A percentile compares a stretch with the other conserved stretches of the same genome.
phyloP scores from a whole-genome alignment of 2,797 vertebrate species.

The Yasuhikotakia modesta region DNA sequence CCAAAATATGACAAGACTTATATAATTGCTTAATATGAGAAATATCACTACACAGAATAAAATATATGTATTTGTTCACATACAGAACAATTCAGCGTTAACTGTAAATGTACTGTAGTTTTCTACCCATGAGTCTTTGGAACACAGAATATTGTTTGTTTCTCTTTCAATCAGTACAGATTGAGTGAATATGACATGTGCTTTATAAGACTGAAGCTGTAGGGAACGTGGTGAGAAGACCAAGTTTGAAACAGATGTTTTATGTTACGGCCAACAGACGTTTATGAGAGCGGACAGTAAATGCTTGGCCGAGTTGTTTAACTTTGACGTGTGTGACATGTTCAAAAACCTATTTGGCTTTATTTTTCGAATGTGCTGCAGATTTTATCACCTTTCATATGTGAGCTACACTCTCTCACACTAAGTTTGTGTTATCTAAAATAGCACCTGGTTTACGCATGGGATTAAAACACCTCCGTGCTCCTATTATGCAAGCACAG shows the following conservation, averaged over 20 bases:
- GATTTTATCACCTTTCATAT: conserved; percentile 45
- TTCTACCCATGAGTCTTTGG: conserved; percentile 34
- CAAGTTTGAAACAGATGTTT: conserved; percentile 58
- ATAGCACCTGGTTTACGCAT: background rate
- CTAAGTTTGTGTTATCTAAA: conserved; percentile 11
- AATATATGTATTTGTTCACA: too few species aligned
- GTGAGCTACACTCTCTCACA: conserved; percentile 33
- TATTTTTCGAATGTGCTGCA: conserved; percentile 45
- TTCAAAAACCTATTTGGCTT: conserved; percentile 48
- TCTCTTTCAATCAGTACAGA: conserved; percentile 37
- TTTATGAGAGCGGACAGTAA: conserved; percentile 58
- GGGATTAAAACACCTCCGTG: background rate
- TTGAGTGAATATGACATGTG: conserved; percentile 55
- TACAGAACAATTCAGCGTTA: background rate
- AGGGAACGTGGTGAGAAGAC: conserved; percentile 52
- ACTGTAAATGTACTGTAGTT: conserved; percentile 26
- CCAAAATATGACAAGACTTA: too few species aligned
- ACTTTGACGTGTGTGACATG: conserved; percentile 56
- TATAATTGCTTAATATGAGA: too few species aligned
- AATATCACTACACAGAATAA: too few species aligned
- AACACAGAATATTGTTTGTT: conserved; percentile 31
- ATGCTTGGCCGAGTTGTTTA: conserved; percentile 54
- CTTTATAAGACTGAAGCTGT: conserved; percentile 52
- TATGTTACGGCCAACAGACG: conserved; percentile 48
- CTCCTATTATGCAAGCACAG: background rate